Evolutionary conservation across 2,113 vertebrate genomes (phyloP).

Genomic region (Chaetodon auriga): DNA sequence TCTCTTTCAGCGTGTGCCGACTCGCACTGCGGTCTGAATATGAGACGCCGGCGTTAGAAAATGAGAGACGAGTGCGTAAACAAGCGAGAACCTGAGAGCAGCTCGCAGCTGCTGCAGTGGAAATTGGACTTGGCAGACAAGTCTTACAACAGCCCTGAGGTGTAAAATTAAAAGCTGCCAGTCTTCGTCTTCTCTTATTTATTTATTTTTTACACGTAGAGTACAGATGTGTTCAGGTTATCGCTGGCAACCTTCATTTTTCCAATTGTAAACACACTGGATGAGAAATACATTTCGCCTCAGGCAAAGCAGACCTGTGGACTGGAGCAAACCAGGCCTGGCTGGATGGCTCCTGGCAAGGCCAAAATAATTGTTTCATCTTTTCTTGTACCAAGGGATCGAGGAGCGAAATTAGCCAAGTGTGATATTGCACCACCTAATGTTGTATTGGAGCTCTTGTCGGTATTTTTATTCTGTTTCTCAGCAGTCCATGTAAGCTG

Average conservation of each 20-base stretch:
- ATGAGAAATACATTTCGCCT: slow-evolving; percentile 43
- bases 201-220: slow-evolving; percentile 1
- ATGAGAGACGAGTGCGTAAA: slow-evolving; percentile 40
- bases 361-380: slow-evolving; percentile 69
- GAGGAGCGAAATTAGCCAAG: slow-evolving; percentile 57
- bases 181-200: slow-evolving; percentile 29
- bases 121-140: slow-evolving; percentile 67
- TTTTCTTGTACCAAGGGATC: slow-evolving; percentile 24
- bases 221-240: slow-evolving; percentile 44
- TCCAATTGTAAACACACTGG: slow-evolving; percentile 49
- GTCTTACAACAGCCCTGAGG: slow-evolving; percentile 31
- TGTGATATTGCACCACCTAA: slow-evolving; percentile 59
- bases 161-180: slow-evolving; percentile 63
- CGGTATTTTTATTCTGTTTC: slow-evolving; percentile 38
- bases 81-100: slow-evolving; percentile 38
- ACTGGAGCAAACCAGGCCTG: slow-evolving; percentile 29
- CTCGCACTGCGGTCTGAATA: slow-evolving; percentile 31
- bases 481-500: slow-evolving; percentile 28
- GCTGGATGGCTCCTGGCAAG: slow-evolving; percentile 49
- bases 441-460: slow-evolving; percentile 38
- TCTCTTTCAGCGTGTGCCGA: background rate
- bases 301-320: slow-evolving; percentile 50
- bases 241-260: slow-evolving; percentile 25
- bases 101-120: slow-evolving; percentile 46
- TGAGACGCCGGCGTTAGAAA: slow-evolving; percentile 24